phyloP scores from a whole-genome alignment of 2,888 invertebrate species.

The Gymnocheta viridis region DNA sequence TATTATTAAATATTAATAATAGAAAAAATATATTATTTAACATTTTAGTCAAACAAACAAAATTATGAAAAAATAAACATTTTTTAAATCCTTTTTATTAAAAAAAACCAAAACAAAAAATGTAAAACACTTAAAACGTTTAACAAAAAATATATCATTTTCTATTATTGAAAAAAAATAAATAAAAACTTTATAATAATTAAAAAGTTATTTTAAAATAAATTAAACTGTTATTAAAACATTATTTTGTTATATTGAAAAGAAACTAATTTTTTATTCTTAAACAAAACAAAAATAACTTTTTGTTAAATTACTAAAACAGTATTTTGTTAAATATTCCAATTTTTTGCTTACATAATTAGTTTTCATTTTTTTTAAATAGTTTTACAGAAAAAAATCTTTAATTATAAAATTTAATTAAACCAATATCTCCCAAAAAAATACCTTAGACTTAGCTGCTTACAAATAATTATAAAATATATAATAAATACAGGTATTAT shows the following conservation, averaged over 20 bases:
- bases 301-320: slow-evolving; percentile 64
- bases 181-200: slow-evolving; percentile 20
- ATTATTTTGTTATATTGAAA: slow-evolving; percentile 77
- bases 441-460: slow-evolving; percentile 68
- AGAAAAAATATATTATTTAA: slow-evolving; percentile 68
- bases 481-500: slow-evolving; percentile 69
- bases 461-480: slow-evolving; percentile 60
- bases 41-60: slow-evolving; percentile 38
- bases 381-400: slow-evolving; percentile 53
- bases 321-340: slow-evolving; percentile 69
- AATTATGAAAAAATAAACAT: slow-evolving; percentile 31
- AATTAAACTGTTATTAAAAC: slow-evolving; percentile 75
- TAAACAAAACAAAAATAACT: slow-evolving; percentile 25
- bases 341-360: slow-evolving; percentile 50
- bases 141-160: slow-evolving; percentile 68
- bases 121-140: slow-evolving; percentile 43
- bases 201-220: slow-evolving; percentile 20
- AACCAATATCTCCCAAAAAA: slow-evolving; percentile 9
- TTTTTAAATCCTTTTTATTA: slow-evolving; percentile 69
- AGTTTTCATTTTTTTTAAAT: slow-evolving; percentile 33
- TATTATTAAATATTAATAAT: slow-evolving; percentile 71
- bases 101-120: slow-evolving; percentile 41
- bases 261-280: slow-evolving; percentile 58
- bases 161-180: slow-evolving; percentile 58
- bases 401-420: slow-evolving; percentile 54